phyloP scores from a whole-genome alignment of 1,140 invertebrate genomes.

The Dreissena rostriformis region DNA sequence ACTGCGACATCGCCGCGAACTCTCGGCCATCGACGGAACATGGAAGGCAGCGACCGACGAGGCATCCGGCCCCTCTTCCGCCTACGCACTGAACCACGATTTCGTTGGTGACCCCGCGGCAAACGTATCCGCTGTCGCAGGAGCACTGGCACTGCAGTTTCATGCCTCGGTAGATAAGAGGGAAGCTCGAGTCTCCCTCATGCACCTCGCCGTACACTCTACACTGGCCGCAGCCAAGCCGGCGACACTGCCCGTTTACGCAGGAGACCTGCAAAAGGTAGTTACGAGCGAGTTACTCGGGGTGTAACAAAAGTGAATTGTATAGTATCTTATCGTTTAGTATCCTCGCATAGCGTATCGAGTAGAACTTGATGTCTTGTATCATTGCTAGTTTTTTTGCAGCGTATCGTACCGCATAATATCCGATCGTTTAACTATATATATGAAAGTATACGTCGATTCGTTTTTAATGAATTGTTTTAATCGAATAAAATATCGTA shows the following conservation, averaged over 20 bases:
- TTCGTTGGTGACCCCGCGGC: conserved; percentile 6
- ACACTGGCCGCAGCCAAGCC: conserved; percentile 32
- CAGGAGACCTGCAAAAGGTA: conserved; percentile 12
- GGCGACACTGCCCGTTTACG: conserved; percentile 17
- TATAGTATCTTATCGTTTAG: no score
- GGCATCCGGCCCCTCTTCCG: conserved; percentile 40
- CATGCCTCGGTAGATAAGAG: conserved; percentile 21
- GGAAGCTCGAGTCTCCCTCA: conserved; percentile 31
- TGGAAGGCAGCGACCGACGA: conserved; percentile 6
- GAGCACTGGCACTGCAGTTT: conserved; percentile 41
- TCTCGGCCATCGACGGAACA: conserved; percentile 30
- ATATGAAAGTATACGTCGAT: no score
- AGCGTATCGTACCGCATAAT: no score
- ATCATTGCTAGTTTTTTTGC: no score
- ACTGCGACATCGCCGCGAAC: conserved; percentile 12
- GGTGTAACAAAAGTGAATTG: no score
- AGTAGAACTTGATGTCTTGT: no score
- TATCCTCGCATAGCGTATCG: no score
- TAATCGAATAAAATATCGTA: no score
- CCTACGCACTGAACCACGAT: conserved; percentile 15
- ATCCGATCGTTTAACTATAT: no score
- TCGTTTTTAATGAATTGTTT: no score
- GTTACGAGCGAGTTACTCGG: no score
- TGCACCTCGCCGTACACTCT: conserved; percentile 21
- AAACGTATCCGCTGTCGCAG: conserved; percentile 39